Evolutionary conservation across 2,113 vertebrate species (phyloP), one percentile per base, ranked within the genome.

Genomic region (Salminus brasiliensis): DNA sequence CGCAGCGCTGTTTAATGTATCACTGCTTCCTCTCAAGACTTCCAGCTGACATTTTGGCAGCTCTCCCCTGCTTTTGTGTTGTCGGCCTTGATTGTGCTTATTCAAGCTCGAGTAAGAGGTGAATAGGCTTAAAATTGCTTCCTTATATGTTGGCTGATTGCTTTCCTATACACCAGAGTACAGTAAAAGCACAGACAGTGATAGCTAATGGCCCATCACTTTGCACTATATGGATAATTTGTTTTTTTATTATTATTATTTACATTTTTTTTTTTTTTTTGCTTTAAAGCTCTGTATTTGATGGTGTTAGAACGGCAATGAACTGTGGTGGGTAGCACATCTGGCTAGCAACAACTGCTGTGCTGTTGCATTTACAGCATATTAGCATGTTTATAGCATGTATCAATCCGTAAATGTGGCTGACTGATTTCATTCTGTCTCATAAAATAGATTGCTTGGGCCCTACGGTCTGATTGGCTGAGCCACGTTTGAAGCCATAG

Each of bases 11-110:
- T 68, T 59, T 71, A 62, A 25, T 62, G 53, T 71, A 60, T 71
- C 55, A 36, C 21, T 25, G 67, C 41, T 78, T 78, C 55, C 76
- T 62, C 36, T 62, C 29, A 62, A n/a, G 59, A 71, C 76, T 41
- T 62, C 67, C 76, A 21, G 18, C 76, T 62, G 67, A 49, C 29
- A 71, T 78, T 49, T 27, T 71, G 67, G 67, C 76, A 71, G 67
- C 39, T 49, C 49, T 71, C 76, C 34, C 53, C 13, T 30, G 65
- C 49, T 68, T 59, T 41, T 78, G 67, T 78, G 55, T 71, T 49
- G 41, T 62, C 29, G 25, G 15, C 76, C 39, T 70, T 29, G 0
- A 36, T 59, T 62, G 53, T 47, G 66, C 66, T 78, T 70, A 53
- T 32, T 77, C 34, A 57, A 36, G 62, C 47, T 41, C 34, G 43